Evolutionary conservation across 2,797 vertebrate species (phyloP).

Genomic region (Lateolabrax maculatus): DNA sequence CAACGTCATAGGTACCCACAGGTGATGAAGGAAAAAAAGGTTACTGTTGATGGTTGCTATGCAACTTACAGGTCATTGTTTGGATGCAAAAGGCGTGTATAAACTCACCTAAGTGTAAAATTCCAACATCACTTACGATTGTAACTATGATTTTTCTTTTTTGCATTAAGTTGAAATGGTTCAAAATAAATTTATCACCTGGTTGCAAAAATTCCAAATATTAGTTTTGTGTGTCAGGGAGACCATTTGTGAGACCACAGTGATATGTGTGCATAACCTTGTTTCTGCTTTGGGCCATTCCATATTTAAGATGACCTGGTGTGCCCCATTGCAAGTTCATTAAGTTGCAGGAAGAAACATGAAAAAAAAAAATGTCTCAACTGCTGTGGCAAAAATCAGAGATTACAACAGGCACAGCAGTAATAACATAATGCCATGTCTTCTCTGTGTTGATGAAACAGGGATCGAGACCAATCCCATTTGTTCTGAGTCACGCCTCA

Average conservation of each 20-base stretch:
- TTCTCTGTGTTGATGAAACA: constrained; percentile 65
- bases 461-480: constrained; percentile 67
- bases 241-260: not conserved
- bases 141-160: not conserved
- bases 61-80: constrained; percentile 15
- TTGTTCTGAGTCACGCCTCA: constrained; percentile 63
- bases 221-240: not conserved
- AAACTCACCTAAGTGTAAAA: not conserved
- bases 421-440: constrained; percentile 63
- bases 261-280: constrained; percentile 1
- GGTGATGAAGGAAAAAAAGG: constrained; percentile 11
- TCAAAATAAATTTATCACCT: not conserved
- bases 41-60: constrained; percentile 33
- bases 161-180: not conserved
- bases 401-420: constrained; percentile 64
- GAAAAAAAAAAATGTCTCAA: constrained; percentile 24
- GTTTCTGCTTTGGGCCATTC: not conserved
- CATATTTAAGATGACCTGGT: constrained; percentile 14
- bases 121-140: not conserved
- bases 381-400: constrained; percentile 42
- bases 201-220: not conserved
- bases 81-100: constrained; percentile 32
- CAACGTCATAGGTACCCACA: constrained; percentile 35
- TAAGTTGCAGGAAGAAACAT: constrained; percentile 38
- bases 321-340: constrained; percentile 32